Evolutionary conservation across 1,140 invertebrate species (phyloP), one percentile per base, ranked within the genome.

Genomic region (Drosophila simulans): DNA sequence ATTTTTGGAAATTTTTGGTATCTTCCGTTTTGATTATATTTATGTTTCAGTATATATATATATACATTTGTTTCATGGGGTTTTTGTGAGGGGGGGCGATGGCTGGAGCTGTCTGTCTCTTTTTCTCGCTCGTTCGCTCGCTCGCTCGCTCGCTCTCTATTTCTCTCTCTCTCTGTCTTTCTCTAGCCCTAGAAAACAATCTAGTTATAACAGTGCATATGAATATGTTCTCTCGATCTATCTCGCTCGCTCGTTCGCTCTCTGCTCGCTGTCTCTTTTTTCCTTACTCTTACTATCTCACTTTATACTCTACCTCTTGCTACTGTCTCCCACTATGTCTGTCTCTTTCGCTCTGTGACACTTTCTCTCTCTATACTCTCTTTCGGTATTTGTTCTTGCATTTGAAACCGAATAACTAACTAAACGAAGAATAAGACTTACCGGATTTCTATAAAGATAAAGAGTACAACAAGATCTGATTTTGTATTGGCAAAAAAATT

Each of bases 331-430:
- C 37, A 53, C 37, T 69, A 49, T 65, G 49, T 74, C 42, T 77
- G 37, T 53, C 20, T 59, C 25, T 60, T 43, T 77, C 45, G 71
- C 56, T 64, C 40, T 35, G 27, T 70, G 12, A 40, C 49, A 55
- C 71, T 73, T 34, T 66, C 46, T 69, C 34, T 52, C 27, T 78
- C 34, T 72, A 27, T 55, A 2, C 8, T 31, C 31, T 31, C 59
- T 60, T 34, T 79, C 76, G 83, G 84, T 89, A 80, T 77, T 72
- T 88, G 83, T 81, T 49, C 20, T 49, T 71, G 68, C 68, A 71
- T 71, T 71, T 71, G 65, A 52, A 80, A 77, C 20, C 68, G 58
- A 77, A 68, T 62, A 60, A 43, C 63, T 74, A 80, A 79, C 63
- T 74, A 80, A 79, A 70, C 46, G 59, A 74, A 66, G 39, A 72